These are phyloP conservation scores for Chlorodrepanis virens DNA, from an alignment of 2,113 vertebrate species.

Conservation along the genomic window DNA sequence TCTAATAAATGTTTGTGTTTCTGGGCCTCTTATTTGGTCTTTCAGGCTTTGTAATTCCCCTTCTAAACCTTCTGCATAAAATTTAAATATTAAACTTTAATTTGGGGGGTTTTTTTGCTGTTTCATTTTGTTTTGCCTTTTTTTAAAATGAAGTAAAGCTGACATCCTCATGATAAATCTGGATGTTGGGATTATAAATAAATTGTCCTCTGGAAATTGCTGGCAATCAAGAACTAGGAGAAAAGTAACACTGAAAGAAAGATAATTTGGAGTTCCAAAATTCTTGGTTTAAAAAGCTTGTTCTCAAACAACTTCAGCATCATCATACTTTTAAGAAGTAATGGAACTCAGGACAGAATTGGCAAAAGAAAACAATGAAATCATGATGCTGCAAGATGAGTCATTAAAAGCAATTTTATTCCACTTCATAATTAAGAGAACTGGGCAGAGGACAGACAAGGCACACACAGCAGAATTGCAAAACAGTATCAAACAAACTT, in stretches of 20 bases:
- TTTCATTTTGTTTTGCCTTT: neutral
- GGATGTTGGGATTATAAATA: neutral
- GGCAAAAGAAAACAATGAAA: neutral
- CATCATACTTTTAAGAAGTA: neutral
- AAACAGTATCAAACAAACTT: neutral
- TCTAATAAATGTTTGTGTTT: neutral
- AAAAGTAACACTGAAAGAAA: neutral
- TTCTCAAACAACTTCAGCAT: neutral
- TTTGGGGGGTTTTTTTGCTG: fast-evolving
- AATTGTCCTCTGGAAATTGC: neutral
- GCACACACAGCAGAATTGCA: neutral
- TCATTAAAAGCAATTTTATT: neutral
- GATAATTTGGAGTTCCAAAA: neutral
- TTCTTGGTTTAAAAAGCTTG: neutral
- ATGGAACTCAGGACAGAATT: neutral
- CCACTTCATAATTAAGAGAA: neutral
- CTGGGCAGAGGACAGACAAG: neutral
- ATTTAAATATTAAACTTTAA: neutral
- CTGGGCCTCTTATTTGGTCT: neutral
- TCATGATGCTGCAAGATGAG: neutral
- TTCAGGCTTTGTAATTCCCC: neutral
- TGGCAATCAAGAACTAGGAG: neutral
- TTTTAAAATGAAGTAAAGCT: neutral
- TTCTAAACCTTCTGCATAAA: neutral
- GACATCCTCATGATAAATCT: neutral